Conservation (phyloP, 2,113 vertebrate species). For the Vidua macroura region DNA sequence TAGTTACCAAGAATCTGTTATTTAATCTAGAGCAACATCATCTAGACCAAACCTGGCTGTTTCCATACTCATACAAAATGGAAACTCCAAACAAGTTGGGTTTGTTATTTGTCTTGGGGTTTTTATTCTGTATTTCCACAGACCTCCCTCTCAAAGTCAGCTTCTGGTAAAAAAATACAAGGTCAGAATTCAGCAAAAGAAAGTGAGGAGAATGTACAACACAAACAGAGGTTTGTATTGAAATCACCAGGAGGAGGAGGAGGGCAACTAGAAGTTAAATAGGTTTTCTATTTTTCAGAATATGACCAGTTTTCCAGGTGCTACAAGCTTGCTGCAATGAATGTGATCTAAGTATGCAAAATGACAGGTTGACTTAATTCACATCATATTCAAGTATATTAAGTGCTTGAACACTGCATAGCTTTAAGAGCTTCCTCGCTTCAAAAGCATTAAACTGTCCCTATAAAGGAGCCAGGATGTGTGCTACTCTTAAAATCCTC, state of each 20-base stretch:
- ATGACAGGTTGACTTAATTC: not conserved
- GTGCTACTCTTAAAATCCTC: not conserved
- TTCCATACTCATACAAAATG: not conserved
- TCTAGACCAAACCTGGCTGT: not conserved
- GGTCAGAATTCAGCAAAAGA: not conserved
- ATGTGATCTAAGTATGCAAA: not conserved
- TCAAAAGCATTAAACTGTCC: not conserved
- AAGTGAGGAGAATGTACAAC: not conserved
- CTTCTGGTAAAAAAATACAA: not conserved
- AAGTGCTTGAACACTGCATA: not conserved
- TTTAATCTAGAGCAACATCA: not conserved
- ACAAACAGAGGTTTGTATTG: not conserved
- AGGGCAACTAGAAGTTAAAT: not conserved
- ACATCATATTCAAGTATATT: not conserved
- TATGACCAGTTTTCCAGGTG: not conserved
- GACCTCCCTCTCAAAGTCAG: not conserved
- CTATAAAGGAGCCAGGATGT: not conserved
- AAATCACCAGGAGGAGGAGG: not conserved
- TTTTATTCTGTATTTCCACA: not conserved
- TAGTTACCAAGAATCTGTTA: not conserved
- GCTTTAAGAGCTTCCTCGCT: not conserved
- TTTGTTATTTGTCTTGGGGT: not conserved
- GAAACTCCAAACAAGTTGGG: rapidly evolving
- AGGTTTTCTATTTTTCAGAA: not conserved
- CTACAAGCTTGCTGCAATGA: not conserved